Conservation (phyloP, 2,888 invertebrate genomes). For the Lochmaea crataegi region DNA sequence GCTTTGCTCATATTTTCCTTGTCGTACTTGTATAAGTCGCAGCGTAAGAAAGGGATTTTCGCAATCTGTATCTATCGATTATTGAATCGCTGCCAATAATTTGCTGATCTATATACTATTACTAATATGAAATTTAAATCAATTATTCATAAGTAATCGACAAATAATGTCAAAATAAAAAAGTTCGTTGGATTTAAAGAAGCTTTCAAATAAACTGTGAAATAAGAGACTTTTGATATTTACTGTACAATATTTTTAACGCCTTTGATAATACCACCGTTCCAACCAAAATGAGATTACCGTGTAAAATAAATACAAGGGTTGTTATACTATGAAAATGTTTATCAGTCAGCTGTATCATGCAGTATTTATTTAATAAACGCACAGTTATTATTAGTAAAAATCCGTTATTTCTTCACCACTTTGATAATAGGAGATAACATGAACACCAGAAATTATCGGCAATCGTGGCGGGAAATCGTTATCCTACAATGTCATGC, state of each 20-base stretch:
- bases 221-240: too few species aligned
- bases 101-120: too few species aligned
- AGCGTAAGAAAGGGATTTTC: too few species aligned
- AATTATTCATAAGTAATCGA: too few species aligned
- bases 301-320: constrained; percentile 8
- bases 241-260: neutral
- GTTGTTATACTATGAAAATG: constrained; percentile 1
- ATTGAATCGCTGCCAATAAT: too few species aligned
- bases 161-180: too few species aligned
- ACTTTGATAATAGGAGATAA: constrained; percentile 25
- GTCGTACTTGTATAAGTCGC: too few species aligned
- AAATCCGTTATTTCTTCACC: constrained; percentile 27
- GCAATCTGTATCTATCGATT: too few species aligned
- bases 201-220: too few species aligned
- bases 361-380: constrained; percentile 12
- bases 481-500: constrained; percentile 4
- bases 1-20: too few species aligned
- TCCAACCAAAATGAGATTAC: neutral
- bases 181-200: too few species aligned
- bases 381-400: constrained; percentile 19
- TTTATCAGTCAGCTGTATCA: constrained; percentile 10
- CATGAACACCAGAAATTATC: constrained; percentile 8
- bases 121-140: too few species aligned
- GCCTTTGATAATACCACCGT: neutral
- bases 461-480: constrained; percentile 19